Conservation (phyloP, 2,797 vertebrate genomes). For the Lophotriccus pileatus region DNA sequence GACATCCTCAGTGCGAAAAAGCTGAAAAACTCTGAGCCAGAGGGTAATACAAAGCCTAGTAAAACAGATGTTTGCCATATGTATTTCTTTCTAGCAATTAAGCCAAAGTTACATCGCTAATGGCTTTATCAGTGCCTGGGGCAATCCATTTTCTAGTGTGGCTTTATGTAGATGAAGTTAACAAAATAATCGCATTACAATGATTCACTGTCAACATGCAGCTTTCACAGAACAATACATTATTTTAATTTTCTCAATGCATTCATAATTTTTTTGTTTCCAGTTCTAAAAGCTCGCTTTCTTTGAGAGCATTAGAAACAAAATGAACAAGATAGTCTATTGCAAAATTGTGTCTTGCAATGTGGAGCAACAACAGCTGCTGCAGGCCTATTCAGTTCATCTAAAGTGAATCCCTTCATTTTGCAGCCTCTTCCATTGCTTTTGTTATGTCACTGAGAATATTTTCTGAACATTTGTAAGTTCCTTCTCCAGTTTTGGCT, state of each 20-base stretch:
- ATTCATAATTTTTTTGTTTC: not conserved
- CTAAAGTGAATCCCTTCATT: not conserved
- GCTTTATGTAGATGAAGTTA: constrained; percentile 22
- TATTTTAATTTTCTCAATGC: not conserved
- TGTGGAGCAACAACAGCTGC: not conserved
- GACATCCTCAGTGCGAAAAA: not conserved
- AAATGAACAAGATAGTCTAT: not conserved
- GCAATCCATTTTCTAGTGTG: constrained; percentile 23
- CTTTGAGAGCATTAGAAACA: not conserved
- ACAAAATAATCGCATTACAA: not conserved
- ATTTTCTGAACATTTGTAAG: not conserved
- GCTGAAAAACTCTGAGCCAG: not conserved
- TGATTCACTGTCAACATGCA: constrained; percentile 4
- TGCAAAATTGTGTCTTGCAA: not conserved
- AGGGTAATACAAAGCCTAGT: not conserved
- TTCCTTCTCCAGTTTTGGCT: not conserved
- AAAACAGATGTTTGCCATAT: constrained; percentile 31
- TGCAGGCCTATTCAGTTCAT: not conserved
- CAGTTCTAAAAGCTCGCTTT: not conserved
- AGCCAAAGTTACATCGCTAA: constrained; percentile 3
- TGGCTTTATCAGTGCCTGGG: constrained; percentile 49
- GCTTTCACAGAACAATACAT: constrained; percentile 22
- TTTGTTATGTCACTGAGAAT: not conserved
- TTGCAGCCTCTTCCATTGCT: not conserved
- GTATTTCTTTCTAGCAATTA: constrained; percentile 37